phyloP scores from a whole-genome alignment of 2,888 invertebrate species.

The Lithophane semibrunnea region DNA sequence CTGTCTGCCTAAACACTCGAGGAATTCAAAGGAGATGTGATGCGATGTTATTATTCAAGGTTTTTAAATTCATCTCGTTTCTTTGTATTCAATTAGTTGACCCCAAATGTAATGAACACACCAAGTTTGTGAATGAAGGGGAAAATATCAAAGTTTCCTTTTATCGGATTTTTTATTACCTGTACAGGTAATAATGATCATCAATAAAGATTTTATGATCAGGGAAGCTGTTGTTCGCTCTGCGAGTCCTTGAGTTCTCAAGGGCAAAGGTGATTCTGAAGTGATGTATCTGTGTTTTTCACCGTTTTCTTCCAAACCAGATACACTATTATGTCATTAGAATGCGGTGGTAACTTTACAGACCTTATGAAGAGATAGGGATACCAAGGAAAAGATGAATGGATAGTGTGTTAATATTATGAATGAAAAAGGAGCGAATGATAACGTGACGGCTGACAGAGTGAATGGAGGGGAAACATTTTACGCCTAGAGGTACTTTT shows the following conservation, averaged over 20 bases:
- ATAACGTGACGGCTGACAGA: neutral
- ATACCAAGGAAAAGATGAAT: neutral
- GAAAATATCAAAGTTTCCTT: conserved; percentile 9
- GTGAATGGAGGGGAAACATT: neutral
- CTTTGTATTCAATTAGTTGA: conserved; percentile 18
- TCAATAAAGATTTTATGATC: conserved; percentile 23
- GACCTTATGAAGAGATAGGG: no score
- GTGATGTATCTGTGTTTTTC: neutral
- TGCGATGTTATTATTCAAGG: no score
- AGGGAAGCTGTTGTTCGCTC: conserved; percentile 17
- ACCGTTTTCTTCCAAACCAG: neutral
- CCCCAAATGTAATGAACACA: conserved; percentile 9
- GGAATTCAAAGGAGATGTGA: neutral
- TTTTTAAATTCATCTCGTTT: neutral
- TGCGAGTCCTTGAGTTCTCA: conserved; percentile 10
- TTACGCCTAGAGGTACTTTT: neutral
- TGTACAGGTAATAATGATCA: conserved; percentile 11
- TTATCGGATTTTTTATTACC: conserved; percentile 22
- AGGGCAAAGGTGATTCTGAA: conserved; percentile 1
- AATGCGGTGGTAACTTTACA: neutral
- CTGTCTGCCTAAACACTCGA: no score
- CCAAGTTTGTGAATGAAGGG: neutral
- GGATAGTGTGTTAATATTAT: neutral
- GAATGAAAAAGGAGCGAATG: neutral
- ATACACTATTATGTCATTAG: neutral